A percentile compares a stretch with the other conserved stretches of the same genome.
These are phyloP conservation scores for Rhynchopsitta pachyrhyncha DNA, from an alignment of 2,113 vertebrate species.

Conservation along the genomic window DNA sequence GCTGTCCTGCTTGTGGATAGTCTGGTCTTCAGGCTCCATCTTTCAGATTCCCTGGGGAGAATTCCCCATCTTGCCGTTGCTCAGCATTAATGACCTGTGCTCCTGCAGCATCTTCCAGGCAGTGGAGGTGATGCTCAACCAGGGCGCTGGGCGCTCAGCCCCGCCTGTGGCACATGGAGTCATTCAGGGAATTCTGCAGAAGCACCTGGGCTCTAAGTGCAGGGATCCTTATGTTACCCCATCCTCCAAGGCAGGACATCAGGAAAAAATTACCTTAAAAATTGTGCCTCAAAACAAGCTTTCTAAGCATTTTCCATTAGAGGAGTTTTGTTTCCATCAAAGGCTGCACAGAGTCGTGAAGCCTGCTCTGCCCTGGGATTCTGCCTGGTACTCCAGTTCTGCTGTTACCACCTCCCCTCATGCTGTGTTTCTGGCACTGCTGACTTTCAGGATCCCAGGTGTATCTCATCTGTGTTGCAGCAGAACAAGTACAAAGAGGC, in stretches of 20 bases:
- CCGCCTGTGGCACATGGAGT: too few species aligned
- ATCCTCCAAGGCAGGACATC: background rate
- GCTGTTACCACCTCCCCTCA: background rate
- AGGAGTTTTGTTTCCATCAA: background rate
- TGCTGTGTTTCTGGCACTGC: background rate
- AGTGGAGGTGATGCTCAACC: background rate
- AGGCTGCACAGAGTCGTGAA: background rate
- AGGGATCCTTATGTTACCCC: background rate
- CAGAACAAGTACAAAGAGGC: background rate
- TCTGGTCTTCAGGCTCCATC: background rate
- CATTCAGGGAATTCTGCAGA: background rate
- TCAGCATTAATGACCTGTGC: background rate
- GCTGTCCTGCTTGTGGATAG: background rate
- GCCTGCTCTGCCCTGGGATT: background rate
- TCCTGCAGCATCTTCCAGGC: background rate
- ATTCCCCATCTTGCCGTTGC: background rate
- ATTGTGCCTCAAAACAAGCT: background rate
- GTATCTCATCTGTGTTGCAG: background rate
- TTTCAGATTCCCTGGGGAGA: background rate
- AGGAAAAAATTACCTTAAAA: background rate
- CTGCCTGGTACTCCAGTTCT: background rate
- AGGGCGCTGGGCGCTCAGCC: background rate
- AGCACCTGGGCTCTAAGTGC: background rate
- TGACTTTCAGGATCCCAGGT: background rate
- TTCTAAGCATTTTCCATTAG: background rate